These are phyloP conservation scores for Pseudorhombus dupliciocellatus DNA, from an alignment of 2,113 vertebrate species.

Conservation along the genomic window DNA sequence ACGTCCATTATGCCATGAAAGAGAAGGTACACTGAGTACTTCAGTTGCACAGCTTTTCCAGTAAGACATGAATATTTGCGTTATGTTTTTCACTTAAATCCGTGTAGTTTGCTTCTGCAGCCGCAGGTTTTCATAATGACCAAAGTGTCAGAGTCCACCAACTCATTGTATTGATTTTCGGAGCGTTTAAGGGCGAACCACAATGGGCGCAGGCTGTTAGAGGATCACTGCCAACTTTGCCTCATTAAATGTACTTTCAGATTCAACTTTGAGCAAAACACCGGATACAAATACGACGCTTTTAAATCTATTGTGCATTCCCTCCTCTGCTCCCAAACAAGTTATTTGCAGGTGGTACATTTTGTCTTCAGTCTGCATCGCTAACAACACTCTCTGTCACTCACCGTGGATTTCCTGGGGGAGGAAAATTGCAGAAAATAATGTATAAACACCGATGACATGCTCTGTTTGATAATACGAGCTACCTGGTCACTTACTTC, in stretches of 20 bases:
- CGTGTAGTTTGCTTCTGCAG: not conserved
- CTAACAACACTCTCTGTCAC: conserved; percentile 29
- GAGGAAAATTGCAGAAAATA: conserved; percentile 25
- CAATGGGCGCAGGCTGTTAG: not conserved
- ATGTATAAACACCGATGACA: conserved; percentile 41
- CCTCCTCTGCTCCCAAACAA: not conserved
- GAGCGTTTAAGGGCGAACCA: not conserved
- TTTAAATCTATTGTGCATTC: not conserved
- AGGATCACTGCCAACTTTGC: conserved; percentile 7
- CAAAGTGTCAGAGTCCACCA: not conserved
- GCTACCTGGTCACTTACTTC: conserved; percentile 54
- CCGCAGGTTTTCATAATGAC: not conserved
- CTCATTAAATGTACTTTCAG: conserved; percentile 23
- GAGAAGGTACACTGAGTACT: not conserved
- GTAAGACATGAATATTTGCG: not conserved
- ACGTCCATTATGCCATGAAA: conserved; percentile 10
- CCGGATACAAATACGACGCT: not conserved
- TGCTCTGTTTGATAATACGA: conserved; percentile 50
- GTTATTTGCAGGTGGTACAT: conserved; percentile 14
- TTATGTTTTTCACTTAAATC: not conserved
- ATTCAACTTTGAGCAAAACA: not conserved
- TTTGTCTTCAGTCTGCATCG: conserved; percentile 27
- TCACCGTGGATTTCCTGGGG: conserved; percentile 17
- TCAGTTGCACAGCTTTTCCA: not conserved
- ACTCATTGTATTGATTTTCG: not conserved